Conservation (phyloP, 2,113 vertebrate genomes). For the Clarias batrachus region DNA sequence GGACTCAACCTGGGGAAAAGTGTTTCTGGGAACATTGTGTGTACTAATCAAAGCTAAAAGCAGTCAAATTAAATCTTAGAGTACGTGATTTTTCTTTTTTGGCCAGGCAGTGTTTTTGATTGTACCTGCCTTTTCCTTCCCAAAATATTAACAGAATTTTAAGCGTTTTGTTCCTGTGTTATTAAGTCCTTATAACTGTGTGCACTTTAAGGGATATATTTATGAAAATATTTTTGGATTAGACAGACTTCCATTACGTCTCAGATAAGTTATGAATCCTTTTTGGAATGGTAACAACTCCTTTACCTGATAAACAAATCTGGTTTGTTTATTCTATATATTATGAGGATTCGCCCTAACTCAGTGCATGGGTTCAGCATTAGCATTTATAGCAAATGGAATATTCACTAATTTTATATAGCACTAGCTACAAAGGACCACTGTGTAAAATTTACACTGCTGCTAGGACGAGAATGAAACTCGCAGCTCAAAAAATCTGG, state of each 20-base stretch:
- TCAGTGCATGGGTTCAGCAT: neutral
- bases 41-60: no score
- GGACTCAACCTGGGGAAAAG: no score
- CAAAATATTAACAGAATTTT: no score
- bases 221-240: neutral
- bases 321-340: neutral
- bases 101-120: no score
- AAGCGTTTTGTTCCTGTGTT: no score
- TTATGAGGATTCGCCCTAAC: neutral
- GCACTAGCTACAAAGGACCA: constrained; percentile 2
- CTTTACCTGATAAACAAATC: neutral
- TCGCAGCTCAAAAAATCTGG: constrained; percentile 21
- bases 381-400: neutral
- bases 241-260: no score
- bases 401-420: neutral
- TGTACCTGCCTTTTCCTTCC: no score
- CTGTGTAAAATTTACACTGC: constrained; percentile 16
- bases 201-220: neutral
- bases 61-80: no score
- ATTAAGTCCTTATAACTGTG: neutral
- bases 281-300: neutral
- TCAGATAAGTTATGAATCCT: neutral
- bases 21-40: no score
- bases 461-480: constrained; percentile 21
- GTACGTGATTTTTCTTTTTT: no score